Evolutionary conservation across 2,888 invertebrate species (phyloP), one percentile per base, ranked within the genome.

Genomic region (Ophonus ardosiacus): DNA sequence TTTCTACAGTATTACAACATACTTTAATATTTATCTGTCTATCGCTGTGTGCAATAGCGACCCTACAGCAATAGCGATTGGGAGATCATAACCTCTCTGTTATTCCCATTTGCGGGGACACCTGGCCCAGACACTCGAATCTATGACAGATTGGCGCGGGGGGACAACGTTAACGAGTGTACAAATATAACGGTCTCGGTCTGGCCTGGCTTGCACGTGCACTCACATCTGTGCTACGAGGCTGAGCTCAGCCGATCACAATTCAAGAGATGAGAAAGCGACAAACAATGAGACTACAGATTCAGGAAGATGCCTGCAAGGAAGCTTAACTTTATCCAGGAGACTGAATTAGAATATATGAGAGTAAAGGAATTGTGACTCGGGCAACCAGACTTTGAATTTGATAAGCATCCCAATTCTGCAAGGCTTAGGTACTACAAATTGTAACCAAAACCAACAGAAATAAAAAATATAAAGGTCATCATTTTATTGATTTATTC

Each of bases 171-270:
- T 31, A n/a, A 68, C 68, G 68, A 68, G 68, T 68, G 68, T 68
- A 68, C 68, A 68, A 68, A 68, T 68, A 68, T 68, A 68, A 68
- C 68, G 68, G 68, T 68, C 68, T 31, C n/a, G 68, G 68, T 68
- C n/a, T 31, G 68, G 68, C 43, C 43, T 5, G 31, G 38, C 31
- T 31, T 68, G 68, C 68, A 68, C 68, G 68, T 68, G 68, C 68
- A 68, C 38, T 10, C 31, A 68, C 68, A 68, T 68, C 68, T 68
- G 68, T 38, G 68, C 68, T 38, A 13, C 13, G 68, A 31, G 59
- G 17, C 15, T 68, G 68, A 68, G 68, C 18, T 18, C 10, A 21
- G 31, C 68, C 38, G 68, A 68, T 68, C 68, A 68, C 68, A 31
- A 68, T 68, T 31, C 43, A 51, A 51, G 38, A 18, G 68, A 68